A percentile compares a stretch with the other conserved stretches of the same genome.
Conservation (phyloP, 2,113 vertebrate genomes). For the Crocuta crocuta region DNA sequence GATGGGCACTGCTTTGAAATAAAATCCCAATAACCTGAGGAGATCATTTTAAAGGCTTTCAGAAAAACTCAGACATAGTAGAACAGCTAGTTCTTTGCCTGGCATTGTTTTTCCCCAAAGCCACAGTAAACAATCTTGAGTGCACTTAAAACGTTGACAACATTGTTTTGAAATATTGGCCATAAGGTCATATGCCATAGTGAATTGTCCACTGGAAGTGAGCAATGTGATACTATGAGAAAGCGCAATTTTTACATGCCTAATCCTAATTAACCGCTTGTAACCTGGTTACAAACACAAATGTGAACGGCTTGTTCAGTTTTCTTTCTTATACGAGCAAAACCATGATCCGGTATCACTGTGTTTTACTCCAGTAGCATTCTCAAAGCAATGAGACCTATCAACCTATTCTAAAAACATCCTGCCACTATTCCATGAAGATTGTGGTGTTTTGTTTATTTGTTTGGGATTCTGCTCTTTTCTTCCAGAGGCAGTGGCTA, state of each 20-base stretch:
- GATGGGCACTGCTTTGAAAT: conserved; percentile 38
- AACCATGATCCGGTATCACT: not conserved
- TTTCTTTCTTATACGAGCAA: conserved; percentile 28
- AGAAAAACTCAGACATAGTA: conserved; percentile 54
- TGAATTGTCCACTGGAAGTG: conserved; percentile 77
- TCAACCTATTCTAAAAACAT: conserved; percentile 3
- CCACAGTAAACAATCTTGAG: conserved; percentile 62
- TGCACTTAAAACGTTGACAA: conserved; percentile 70
- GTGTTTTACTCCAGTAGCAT: not conserved
- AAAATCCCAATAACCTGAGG: not conserved
- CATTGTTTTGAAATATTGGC: conserved; percentile 75
- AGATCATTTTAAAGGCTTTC: conserved; percentile 74
- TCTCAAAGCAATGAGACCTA: conserved; percentile 41
- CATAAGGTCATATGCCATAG: conserved; percentile 75
- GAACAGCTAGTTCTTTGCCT: conserved; percentile 58
- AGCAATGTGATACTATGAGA: conserved; percentile 83
- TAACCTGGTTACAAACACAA: conserved; percentile 79
- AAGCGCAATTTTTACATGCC: conserved; percentile 80
- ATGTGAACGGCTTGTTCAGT: not conserved
- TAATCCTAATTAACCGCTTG: conserved; percentile 80
- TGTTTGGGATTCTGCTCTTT: conserved; percentile 64
- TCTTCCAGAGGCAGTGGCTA: conserved; percentile 83
- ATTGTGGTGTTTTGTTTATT: conserved; percentile 45
- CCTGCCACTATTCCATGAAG: not conserved
- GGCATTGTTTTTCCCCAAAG: conserved; percentile 52